Percentiles rank a stretch among this genome's conserved stretches.
Conservation (phyloP, 2,113 vertebrate genomes). For the Paracanthobrama guichenoti region DNA sequence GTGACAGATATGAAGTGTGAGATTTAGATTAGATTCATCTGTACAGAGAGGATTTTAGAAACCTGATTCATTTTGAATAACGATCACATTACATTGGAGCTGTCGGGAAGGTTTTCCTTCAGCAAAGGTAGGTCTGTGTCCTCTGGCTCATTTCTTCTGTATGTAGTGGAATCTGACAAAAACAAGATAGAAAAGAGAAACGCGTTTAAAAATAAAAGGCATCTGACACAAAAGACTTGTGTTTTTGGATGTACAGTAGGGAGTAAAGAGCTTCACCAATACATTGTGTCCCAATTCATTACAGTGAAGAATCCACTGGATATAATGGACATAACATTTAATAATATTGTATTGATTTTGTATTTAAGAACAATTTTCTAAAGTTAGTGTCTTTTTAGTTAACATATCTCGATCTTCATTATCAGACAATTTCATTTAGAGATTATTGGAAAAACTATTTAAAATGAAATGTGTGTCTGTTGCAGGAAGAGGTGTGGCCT, state of each 20-base stretch:
- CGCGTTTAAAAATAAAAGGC: neutral
- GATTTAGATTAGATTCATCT: neutral
- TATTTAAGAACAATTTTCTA: neutral
- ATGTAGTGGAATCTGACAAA: neutral
- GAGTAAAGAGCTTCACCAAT: no score
- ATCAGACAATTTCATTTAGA: neutral
- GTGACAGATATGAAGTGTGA: neutral
- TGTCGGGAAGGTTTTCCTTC: neutral
- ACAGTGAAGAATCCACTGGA: neutral
- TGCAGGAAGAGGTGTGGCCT: no score
- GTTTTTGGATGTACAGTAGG: no score
- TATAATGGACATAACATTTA: neutral
- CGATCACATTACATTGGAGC: neutral
- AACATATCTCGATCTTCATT: neutral
- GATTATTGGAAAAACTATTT: neutral
- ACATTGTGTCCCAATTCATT: neutral
- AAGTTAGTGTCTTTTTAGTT: neutral
- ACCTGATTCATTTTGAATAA: neutral
- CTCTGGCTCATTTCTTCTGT: neutral
- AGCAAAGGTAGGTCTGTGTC: neutral
- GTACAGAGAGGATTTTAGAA: neutral
- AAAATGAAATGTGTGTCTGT: neutral
- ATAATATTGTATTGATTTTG: no score
- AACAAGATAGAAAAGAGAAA: neutral
- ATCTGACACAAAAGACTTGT: no score